These are phyloP conservation scores for Anabas testudineus DNA, from an alignment of 2,797 vertebrate species.

Conservation along the genomic window DNA sequence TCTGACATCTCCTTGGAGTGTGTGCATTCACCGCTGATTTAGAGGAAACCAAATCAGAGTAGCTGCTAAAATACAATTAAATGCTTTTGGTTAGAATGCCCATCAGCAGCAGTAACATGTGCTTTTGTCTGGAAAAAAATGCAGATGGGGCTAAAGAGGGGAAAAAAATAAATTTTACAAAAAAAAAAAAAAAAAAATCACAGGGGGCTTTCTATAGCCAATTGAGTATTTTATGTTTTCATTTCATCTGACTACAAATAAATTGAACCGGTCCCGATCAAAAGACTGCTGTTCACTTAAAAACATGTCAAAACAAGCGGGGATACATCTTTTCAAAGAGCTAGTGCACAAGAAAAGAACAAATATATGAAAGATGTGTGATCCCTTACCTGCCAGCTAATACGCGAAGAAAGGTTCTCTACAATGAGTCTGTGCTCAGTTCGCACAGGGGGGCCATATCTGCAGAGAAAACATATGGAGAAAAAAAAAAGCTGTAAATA, in stretches of 20 bases:
- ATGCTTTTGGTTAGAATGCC: constrained; percentile 85
- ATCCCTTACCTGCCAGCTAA: constrained; percentile 94
- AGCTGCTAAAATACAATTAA: constrained; percentile 87
- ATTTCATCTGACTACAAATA: constrained; percentile 16
- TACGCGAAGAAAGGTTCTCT: constrained; percentile 93
- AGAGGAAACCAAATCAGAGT: constrained; percentile 89
- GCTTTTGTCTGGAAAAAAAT: constrained; percentile 50
- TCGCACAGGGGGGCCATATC: constrained; percentile 92
- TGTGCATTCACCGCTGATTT: constrained; percentile 86
- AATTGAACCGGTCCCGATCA: constrained; percentile 27
- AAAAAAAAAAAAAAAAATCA: constrained; percentile 13
- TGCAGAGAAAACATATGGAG: constrained; percentile 44
- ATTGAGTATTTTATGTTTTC: constrained; percentile 33
- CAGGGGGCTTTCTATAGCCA: constrained; percentile 27
- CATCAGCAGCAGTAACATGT: constrained; percentile 64
- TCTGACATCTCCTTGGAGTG: constrained; percentile 78
- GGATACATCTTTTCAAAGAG: constrained; percentile 13
- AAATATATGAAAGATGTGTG: neutral
- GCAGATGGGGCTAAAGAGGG: constrained; percentile 36
- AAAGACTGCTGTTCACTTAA: constrained; percentile 43
- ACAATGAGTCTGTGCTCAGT: constrained; percentile 94
- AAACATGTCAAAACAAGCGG: constrained; percentile 25
- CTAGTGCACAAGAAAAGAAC: constrained; percentile 18
- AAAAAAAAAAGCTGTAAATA: constrained; percentile 7
- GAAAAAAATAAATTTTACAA: no score